Evolutionary conservation across 2,113 vertebrate genomes (phyloP).

Genomic region (Nycticebus coucang): DNA sequence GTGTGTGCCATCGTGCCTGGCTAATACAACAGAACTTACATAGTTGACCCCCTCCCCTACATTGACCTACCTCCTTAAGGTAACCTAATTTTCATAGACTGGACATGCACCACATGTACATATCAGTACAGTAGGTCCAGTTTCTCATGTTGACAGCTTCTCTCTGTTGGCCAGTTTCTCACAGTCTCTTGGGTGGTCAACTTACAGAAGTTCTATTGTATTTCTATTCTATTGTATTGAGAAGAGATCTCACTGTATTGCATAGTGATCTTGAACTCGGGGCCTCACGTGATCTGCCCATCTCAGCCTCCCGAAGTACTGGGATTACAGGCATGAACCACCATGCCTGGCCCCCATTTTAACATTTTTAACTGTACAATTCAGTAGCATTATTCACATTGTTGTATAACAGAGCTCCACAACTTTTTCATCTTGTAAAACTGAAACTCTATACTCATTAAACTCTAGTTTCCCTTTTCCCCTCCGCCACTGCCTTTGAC

Average conservation of each 20-base stretch:
- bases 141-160: too few relatives aligned
- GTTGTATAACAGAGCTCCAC: neutral
- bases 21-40: neutral
- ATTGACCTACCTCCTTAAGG: too few relatives aligned
- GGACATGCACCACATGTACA: too few relatives aligned
- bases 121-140: too few relatives aligned
- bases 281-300: neutral
- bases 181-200: too few relatives aligned
- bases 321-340: too few relatives aligned
- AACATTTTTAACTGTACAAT: neutral
- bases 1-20: neutral
- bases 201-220: too few relatives aligned
- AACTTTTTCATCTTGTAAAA: neutral
- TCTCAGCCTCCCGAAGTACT: too few relatives aligned
- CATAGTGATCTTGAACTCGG: neutral
- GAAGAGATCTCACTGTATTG: neutral
- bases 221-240: neutral
- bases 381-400: constrained; percentile 4
- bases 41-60: too few relatives aligned
- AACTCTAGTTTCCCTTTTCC: neutral
- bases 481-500: neutral
- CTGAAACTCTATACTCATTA: neutral
- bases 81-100: too few relatives aligned
- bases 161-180: too few relatives aligned
- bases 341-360: too few relatives aligned